Base-by-base conservation (phyloP, 2,113 vertebrate genomes). In the Theropithecus gelada region DNA sequence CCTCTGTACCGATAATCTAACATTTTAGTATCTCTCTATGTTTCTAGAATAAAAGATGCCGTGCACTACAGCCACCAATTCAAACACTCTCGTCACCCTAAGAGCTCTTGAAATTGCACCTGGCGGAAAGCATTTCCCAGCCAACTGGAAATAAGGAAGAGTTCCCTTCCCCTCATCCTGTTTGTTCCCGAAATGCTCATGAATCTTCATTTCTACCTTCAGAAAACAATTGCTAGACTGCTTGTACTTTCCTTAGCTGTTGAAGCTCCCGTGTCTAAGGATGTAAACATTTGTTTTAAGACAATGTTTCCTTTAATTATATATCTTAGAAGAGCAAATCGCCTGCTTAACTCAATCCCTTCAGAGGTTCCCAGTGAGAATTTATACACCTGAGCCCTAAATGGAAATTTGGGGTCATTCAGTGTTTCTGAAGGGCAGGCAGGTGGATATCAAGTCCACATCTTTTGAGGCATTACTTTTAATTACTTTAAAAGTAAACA, bases 401-500 rank as follows among this genome's bases (percentile, higher is more conserved):
- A 59, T 72, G 57, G 40, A 90, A 97, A 93, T 92, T 10, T 32
- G 78, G 94, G 84, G 72, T 61, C 43, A 43, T 95, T 98, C 88
- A 45, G 55, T 88, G 2, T 45, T 95, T 97, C 92, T 93, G 83
- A 96, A 97, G 90, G 50, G 90, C 86, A 12, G 57, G 68, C 7
- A 78, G 61, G 72, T n/a, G 43, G 83, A 57, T 32, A 82, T 17
- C 1, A 27, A 94, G 48, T 80, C 72, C 13, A n/a, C 72, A 72
- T 80, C 20, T 59, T 98, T 98, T 97, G 80, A 73, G 12, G 70
- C 12, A 48, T 18, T 96, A 92, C 83, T 97, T 79, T 96, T 97
- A 88, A 97, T 98, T 97, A 95, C 30, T 88, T 97, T 83, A 86
- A 98, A 97, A 96, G 89, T 96, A 97, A 98, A 96, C 52, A 81